Percentiles rank a stretch among this genome's conserved stretches.
phyloP scores from a whole-genome alignment of 2,113 vertebrate genomes.

The Dissostichus mawsoni region DNA sequence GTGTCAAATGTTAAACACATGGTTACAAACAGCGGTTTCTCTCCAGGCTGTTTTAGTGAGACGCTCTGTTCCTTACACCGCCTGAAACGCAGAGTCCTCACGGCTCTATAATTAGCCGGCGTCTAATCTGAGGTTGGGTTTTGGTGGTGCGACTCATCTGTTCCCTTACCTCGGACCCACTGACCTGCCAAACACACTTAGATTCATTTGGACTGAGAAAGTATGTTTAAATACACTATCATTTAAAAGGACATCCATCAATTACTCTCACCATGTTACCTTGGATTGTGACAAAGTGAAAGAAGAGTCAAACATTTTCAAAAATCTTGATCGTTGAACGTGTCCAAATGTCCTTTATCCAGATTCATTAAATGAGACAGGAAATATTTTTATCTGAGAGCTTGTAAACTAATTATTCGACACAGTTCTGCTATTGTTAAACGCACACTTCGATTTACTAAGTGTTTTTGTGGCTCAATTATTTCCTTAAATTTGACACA shows the following conservation, averaged over 20 bases:
- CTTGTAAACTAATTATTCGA: too few species aligned
- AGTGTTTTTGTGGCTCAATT: too few species aligned
- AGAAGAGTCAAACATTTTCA: too few species aligned
- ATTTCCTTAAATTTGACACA: not conserved
- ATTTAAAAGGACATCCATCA: not conserved
- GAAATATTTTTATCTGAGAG: too few species aligned
- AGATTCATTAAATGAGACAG: too few species aligned
- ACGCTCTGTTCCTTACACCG: slow-evolving; percentile 3
- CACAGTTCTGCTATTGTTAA: too few species aligned
- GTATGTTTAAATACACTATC: slow-evolving; percentile 11
- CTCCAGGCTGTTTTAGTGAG: slow-evolving; percentile 11
- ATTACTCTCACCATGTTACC: too few species aligned
- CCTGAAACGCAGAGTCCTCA: slow-evolving; percentile 27
- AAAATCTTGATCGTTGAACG: too few species aligned
- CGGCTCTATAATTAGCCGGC: slow-evolving; percentile 57
- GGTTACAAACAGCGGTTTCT: slow-evolving; percentile 18
- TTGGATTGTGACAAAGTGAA: not conserved
- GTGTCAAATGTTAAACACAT: slow-evolving; percentile 37
- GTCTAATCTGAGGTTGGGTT: slow-evolving; percentile 59
- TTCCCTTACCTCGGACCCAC: slow-evolving; percentile 33
- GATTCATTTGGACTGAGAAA: slow-evolving; percentile 22
- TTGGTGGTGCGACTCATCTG: slow-evolving; percentile 42
- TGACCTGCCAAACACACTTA: slow-evolving; percentile 24
- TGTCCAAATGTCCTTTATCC: too few species aligned
- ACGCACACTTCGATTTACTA: too few species aligned